Percentiles rank a stretch among this genome's conserved stretches.
phyloP scores from a whole-genome alignment of 2,113 vertebrate genomes.

The Hippocampus zosterae region DNA sequence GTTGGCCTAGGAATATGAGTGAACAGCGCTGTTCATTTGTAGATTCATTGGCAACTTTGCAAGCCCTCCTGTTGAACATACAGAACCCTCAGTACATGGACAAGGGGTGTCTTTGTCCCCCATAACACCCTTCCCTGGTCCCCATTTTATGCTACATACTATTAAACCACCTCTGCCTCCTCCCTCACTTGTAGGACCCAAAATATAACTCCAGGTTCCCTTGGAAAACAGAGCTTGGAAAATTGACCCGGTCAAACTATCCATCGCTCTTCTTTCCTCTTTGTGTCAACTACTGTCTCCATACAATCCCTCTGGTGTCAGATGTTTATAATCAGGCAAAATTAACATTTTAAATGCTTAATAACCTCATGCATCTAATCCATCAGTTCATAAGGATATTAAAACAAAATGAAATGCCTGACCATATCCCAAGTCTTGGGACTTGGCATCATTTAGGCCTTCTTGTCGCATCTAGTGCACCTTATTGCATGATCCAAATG shows the following conservation, averaged over 20 bases:
- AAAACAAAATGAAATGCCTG: not conserved
- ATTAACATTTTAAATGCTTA: conserved; percentile 22
- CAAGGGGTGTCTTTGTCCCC: conserved; percentile 83
- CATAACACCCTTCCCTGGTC: conserved; percentile 61
- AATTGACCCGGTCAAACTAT: conserved; percentile 58
- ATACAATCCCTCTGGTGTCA: conserved; percentile 10
- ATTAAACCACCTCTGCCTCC: conserved; percentile 51
- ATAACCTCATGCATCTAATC: not conserved
- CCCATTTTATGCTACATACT: conserved; percentile 60
- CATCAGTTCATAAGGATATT: not conserved
- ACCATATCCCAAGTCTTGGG: not conserved
- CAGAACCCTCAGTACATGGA: conserved; percentile 70
- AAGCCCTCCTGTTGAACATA: conserved; percentile 69
- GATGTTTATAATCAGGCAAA: conserved; percentile 10
- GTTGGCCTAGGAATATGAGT: conserved; percentile 62
- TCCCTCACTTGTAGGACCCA: conserved; percentile 51
- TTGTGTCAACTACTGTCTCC: conserved; percentile 32
- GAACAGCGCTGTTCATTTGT: conserved; percentile 62
- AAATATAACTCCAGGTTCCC: conserved; percentile 69
- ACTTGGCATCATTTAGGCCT: not conserved
- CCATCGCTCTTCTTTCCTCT: conserved; percentile 18
- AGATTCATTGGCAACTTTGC: conserved; percentile 50
- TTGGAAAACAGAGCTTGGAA: conserved; percentile 75
- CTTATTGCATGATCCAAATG: conserved; percentile 1
- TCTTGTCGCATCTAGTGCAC: not conserved